Evolutionary conservation across 2,888 invertebrate genomes (phyloP), one percentile per base, ranked within the genome.

Genomic region (Nycteola revayana): DNA sequence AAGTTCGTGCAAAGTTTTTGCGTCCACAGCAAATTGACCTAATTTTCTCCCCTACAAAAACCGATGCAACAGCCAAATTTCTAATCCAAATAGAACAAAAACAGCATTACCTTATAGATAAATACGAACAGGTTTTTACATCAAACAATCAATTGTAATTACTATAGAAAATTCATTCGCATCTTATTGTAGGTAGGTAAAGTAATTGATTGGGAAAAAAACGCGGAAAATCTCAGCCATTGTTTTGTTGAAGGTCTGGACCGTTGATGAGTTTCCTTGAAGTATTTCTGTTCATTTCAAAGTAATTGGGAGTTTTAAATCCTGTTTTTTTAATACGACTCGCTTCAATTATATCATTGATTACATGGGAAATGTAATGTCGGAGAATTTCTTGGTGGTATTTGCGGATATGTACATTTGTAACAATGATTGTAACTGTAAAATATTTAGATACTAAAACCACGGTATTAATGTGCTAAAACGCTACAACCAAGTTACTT

Each of bases 161-260:
- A 14, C 14, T 14, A 5, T 21, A 21, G 21, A 7, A 21, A 17
- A 21, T 24, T 23, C 7, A 7, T 7, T 2, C 3, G n/a, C 21
- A 21, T 21, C n/a, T n/a, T n/a, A n/a, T n/a, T n/a, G n/a, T n/a
- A n/a, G n/a, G n/a, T n/a, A n/a, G 21, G n/a, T 21, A 5, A n/a
- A 28, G 20, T 32, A 26, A 42, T 37, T 42, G 47, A 23, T 1
- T 28, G 3, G 4, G n/a, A 29, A 46, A 52, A 52, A 56, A 56
- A 32, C 21, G 23, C 25, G 33, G 52, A 38, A 51, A 45, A 36
- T 25, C 22, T 10, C 7, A 10, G 1, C 25, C 24, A 42, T 52
- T 56, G 31, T 51, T 8, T 34, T 9, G n/a, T 3, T 25, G 24
- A 29, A 36, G 28, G 31, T 11, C 17, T 2, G 9, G 32, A 45